phyloP scores from a whole-genome alignment of 2,888 invertebrate species.

The Pollenia griseotomentosa region DNA sequence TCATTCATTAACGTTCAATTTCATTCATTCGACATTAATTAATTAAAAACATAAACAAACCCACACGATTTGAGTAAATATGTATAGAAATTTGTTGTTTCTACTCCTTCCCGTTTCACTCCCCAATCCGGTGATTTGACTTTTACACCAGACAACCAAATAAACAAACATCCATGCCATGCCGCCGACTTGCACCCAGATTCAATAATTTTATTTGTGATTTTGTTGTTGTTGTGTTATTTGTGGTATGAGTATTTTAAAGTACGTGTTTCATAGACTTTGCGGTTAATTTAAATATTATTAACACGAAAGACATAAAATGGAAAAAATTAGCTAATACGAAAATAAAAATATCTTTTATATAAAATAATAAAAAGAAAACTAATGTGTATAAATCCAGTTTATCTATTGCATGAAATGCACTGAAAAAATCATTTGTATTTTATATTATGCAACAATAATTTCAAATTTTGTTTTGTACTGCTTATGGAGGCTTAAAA shows the following conservation, averaged over 20 bases:
- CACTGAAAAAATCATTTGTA: constrained; percentile 31
- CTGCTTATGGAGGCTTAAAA: no score
- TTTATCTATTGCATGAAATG: constrained; percentile 17
- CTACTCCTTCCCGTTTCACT: constrained; percentile 15
- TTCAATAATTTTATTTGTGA: constrained; percentile 19
- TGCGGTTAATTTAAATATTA: constrained; percentile 69
- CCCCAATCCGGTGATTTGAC: background rate
- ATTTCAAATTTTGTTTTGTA: no score
- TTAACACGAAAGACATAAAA: constrained; percentile 53
- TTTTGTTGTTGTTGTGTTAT: constrained; percentile 13
- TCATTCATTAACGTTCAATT: constrained; percentile 74
- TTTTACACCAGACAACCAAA: constrained; percentile 1
- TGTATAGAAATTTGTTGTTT: constrained; percentile 20
- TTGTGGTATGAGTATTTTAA: constrained; percentile 44
- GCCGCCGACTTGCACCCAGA: constrained; percentile 13
- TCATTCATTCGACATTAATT: constrained; percentile 74
- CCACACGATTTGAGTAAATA: constrained; percentile 54
- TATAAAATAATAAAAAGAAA: constrained; percentile 5
- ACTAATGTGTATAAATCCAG: constrained; percentile 22
- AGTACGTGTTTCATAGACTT: constrained; percentile 64
- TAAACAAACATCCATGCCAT: background rate
- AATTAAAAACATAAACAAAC: constrained; percentile 74
- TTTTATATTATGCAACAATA: no score
- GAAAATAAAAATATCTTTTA: background rate
- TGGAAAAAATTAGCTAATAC: constrained; percentile 7